Conservation (phyloP, 2,888 invertebrate species). For the Auanema sp. region DNA sequence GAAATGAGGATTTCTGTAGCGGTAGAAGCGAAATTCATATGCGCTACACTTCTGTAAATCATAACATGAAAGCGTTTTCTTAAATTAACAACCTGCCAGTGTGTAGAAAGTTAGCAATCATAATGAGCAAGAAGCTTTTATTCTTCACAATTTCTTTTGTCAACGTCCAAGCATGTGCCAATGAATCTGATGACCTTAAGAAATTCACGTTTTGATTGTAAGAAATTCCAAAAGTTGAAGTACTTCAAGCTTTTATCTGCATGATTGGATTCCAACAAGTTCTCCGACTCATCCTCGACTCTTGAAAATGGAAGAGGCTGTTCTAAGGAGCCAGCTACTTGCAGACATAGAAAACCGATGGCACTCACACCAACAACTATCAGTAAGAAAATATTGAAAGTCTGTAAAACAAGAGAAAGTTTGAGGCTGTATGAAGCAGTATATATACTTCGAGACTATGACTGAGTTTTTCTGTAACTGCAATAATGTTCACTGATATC, state of each 20-base stretch:
- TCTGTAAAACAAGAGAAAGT: conserved; percentile 45
- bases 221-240: too few species aligned
- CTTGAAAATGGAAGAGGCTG: conserved; percentile 4
- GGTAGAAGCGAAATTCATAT: conserved; percentile 64
- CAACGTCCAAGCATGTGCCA: conserved; percentile 18
- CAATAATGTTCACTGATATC: conserved; percentile 52
- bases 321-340: conserved; percentile 14
- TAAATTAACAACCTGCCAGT: conserved; percentile 35
- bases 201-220: too few species aligned
- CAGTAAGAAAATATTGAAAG: conserved; percentile 52
- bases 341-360: conserved; percentile 40
- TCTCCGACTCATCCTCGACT: background rate
- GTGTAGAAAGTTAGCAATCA: conserved; percentile 58
- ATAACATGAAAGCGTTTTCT: background rate
- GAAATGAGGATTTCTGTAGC: conserved; percentile 61
- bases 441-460: conserved; percentile 53
- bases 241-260: too few species aligned
- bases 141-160: conserved; percentile 49
- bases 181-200: background rate
- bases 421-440: background rate
- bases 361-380: conserved; percentile 30
- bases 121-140: conserved; percentile 53
- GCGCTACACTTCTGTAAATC: conserved; percentile 46
- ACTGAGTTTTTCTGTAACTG: conserved; percentile 55
- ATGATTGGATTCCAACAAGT: too few species aligned